Percentiles rank a stretch among this genome's conserved stretches.
These are phyloP conservation scores for Orchestes rusci DNA, from an alignment of 2,888 invertebrate genomes.

Conservation along the genomic window DNA sequence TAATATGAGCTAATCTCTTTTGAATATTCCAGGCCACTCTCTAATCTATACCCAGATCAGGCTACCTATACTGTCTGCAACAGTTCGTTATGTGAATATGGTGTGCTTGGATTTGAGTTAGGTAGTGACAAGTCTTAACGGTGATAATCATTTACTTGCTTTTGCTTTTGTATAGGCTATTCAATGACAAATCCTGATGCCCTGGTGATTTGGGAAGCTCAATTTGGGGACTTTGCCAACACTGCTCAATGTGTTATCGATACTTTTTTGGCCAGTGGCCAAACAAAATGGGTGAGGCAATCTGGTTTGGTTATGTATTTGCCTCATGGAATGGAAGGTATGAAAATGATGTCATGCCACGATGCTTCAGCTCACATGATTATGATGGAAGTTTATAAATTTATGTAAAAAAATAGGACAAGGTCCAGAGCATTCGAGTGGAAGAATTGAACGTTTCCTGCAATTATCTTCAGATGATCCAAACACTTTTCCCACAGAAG, in stretches of 20 bases:
- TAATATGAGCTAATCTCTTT: too few species aligned
- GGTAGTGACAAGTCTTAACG: too few species aligned
- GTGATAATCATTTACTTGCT: too few species aligned
- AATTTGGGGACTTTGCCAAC: constrained; percentile 98
- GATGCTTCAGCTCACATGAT: too few species aligned
- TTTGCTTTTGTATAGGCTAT: too few species aligned
- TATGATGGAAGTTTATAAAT: not conserved
- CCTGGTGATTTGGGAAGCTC: constrained; percentile 96
- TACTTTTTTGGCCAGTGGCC: constrained; percentile 85
- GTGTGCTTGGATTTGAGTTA: constrained; percentile 55
- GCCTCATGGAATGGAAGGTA: constrained; percentile 96
- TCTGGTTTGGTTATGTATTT: constrained; percentile 90
- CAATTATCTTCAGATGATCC: constrained; percentile 97
- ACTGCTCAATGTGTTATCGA: constrained; percentile 97
- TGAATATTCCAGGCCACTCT: too few species aligned
- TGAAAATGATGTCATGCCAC: too few species aligned
- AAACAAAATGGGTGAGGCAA: constrained; percentile 97
- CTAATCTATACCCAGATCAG: constrained; percentile 93
- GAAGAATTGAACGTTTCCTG: constrained; percentile 83
- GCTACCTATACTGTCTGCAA: constrained; percentile 97
- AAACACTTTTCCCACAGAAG: constrained; percentile 89
- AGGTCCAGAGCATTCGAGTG: constrained; percentile 94
- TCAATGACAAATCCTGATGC: constrained; percentile 97
- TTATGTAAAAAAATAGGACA: constrained; percentile 28
- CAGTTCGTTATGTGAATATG: constrained; percentile 96